Base-by-base conservation (phyloP, 2,888 invertebrate species). In the Pteria penguin region DNA sequence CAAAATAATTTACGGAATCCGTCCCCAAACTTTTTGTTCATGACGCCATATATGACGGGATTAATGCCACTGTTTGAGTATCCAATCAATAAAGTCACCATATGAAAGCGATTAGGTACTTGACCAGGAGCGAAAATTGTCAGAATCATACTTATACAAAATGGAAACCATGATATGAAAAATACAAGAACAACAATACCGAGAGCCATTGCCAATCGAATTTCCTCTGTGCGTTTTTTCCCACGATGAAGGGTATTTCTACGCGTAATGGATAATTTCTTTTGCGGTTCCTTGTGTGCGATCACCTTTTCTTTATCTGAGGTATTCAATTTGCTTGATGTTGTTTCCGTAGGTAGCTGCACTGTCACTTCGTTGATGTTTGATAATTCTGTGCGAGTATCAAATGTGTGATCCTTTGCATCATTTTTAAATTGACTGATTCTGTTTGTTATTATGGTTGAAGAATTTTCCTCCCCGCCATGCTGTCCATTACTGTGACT, bases 101-200 rank as follows among this genome's bases (percentile, higher is more conserved):
- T 84, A 73, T 90, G 87, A n/a, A 85, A 81, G 1, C 74, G 68
- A 18, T 79, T 63, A 5, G 86, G 86, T 14, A 79, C 72, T n/a
- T 58, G 22, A 4, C 67, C 24, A 0, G 75, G 72, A 4, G 74
- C 70, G 68, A 86, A 88, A 58, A 88, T 85, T 0, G 82, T 82
- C 61, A 88, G 45, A 45, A 90, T 75, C 90, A 90, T 90, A 31
- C 89, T 86, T 3, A 90, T 70, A 77, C 90, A 90, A 75, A 87
- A 90, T 2, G 90, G 90, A n/a, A 90, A 73, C 90, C 90, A 90
- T 62, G 86, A 88, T 29, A 89, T 69, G 11, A 89, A 83, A 75
- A 90, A 90, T n/a, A 86, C 66, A 1, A 86, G 55, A 14, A 90
- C 86, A 22, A 89, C 85, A 18, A 90, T 80, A n/a, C 88, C 81